Base-by-base conservation (phyloP, 2,113 vertebrate genomes). In the Pyrgilauda ruficollis region DNA sequence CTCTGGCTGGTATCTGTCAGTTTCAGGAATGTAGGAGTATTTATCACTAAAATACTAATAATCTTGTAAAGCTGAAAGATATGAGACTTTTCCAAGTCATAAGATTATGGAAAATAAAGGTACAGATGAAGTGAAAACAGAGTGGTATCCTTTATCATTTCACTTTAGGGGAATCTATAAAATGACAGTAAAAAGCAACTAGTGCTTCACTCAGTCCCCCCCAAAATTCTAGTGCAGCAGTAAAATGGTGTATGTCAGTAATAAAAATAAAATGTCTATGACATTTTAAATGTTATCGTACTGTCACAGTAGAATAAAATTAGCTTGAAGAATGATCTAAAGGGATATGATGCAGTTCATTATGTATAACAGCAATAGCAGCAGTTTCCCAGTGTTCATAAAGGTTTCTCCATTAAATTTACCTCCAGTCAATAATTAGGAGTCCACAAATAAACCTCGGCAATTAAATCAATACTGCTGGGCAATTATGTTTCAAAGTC, bases 341-440 rank as follows among this genome's bases (percentile, higher is more conserved):
- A 98, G 98, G 98, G 98, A 98, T 97, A 98, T 93, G 94, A 97
- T 96, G 95, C 95, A 96, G 98, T 99, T 99, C 98, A 98, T 99
- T 99, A 99, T 97, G 98, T 98, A 96, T 98, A 98, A 98, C 98
- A 98, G 99, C 98, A 98, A 98, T 97, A 98, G 98, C 98, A 98
- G 98, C 97, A 97, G 98, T 98, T 99, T 99, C 98, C 98, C 98
- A 97, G 98, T 98, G 98, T 99, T 99, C 99, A 99, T 99, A 99
- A 99, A 99, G 98, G 97, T 98, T 97, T 98, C 98, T 98, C 98
- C 98, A 99, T 99, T 99, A 99, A 99, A 99, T 98, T 99, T 99
- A 98, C 98, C 99, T 99, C 99, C 98, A 99, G 99, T 99, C 99
- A 99, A 99, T 99, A 99, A 99, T 99, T 99, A 99, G 99, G 98